Base-by-base conservation (phyloP, 2,888 invertebrate genomes). In the Caenorhabditis sp. region DNA sequence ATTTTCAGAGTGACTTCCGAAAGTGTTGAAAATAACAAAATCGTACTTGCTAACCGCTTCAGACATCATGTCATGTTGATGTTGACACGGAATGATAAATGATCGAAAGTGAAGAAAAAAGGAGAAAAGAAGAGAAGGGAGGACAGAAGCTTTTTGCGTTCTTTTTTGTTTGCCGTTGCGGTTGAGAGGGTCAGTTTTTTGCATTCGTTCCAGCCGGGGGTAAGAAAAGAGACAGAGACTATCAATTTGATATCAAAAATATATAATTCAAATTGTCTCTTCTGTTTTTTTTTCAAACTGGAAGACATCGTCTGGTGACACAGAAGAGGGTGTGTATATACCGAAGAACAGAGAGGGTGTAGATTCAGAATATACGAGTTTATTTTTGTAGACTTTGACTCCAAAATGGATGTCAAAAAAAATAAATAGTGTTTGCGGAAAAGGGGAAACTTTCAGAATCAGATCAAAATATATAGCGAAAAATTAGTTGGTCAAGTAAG, bases 31-130 rank as follows among this genome's bases (percentile, higher is more conserved):
- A 63, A 44, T 63, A 38, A 24, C 41, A 49, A 64, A 64, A 66
- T 66, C 66, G 66, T 66, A 66, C 66, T 66, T 51, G 38, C 61
- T 26, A 66, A 66, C 66, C 51, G 66, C 49, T 66, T 35, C 66
- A 66, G 66, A 66, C 49, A 51, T 66, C 51, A 51, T 51, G 49
- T 66, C 51, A 49, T 66, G 31, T 51, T 51, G 66, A 66, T 66
- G 66, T 66, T 66, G 66, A 66, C 66, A 66, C 66, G 66, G 66
- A 66, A 66, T 66, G 66, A 66, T 66, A 66, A 66, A 66, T 66
- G 51, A 66, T 66, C 31, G 66, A 66, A 66, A 66, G 66, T 66
- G 51, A 66, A 51, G 64, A 22, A 28, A n/a, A 31, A 44, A 28
- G 22, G 10, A 19, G 16, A 64, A 24, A 19, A 49, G 51, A 51